Base-by-base conservation (phyloP, 2,888 invertebrate genomes). In the Diarsia brunnea region DNA sequence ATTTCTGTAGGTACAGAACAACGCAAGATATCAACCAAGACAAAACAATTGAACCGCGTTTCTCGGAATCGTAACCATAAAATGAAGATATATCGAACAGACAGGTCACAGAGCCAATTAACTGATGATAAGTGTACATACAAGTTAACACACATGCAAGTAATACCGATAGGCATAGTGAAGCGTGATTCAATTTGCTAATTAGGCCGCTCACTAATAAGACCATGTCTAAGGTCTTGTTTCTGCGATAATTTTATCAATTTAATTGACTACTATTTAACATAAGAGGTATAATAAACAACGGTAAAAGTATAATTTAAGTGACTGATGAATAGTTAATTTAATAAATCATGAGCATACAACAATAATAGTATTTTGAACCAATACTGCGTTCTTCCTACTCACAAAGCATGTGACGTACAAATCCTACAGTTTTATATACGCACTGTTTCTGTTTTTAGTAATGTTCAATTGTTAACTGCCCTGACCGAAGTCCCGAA, bases 51-150 rank as follows among this genome's bases (percentile, higher is more conserved):
- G 89, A 87, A 89, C 89, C 90, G 89, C 86, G 85, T 89, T 93
- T 93, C 94, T 93, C 82, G 88, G 93, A 93, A 93, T 92, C 86
- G 87, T 90, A 88, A 87, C 89, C 84, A 88, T 90, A 89, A 88
- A 90, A 88, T 87, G 87, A 82, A 88, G 88, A 89, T 89, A 91
- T 93, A 92, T 93, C 90, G 84, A 89, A 89, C 88, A 87, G 92
- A 89, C 92, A 92, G 94, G 95, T 95, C 95, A 95, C 87, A 92
- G 89, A 91, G 92, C 91, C 92, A 94, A 91, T 92, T 90, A 91
- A 89, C 87, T 83, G 78, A 82, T 79, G 94, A 95, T 95, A 95
- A 94, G 91, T 86, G 73, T 73, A 77, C 69, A 76, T 80, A 80
- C 76, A 79, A 88, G 82, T 85, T 85, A 88, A 88, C 87, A 90